A percentile compares a stretch with the other conserved stretches of the same genome.
Evolutionary conservation across 2,888 invertebrate species (phyloP).

Genomic region (Melinaea menophilus): DNA sequence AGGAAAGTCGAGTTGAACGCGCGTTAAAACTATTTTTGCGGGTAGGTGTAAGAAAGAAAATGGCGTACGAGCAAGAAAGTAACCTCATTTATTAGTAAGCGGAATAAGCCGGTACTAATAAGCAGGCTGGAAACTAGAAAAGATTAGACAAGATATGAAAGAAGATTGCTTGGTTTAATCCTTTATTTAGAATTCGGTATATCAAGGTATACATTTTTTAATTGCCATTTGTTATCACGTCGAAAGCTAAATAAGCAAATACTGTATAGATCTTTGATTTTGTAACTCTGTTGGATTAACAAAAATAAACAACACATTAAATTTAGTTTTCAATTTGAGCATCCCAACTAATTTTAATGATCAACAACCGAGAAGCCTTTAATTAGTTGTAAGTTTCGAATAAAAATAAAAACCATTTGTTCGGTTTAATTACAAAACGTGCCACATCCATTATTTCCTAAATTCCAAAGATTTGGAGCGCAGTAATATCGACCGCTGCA

Average conservation of each 20-base stretch:
- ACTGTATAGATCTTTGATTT: no score
- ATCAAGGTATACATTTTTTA: no score
- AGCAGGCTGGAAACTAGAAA: conserved; percentile 41
- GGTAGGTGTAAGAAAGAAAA: conserved; percentile 45
- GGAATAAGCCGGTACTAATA: conserved; percentile 48
- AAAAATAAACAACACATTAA: no score
- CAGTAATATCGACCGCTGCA: conserved; percentile 44
- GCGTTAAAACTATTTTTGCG: conserved; percentile 44
- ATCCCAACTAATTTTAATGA: not conserved
- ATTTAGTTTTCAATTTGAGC: not conserved
- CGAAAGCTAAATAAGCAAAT: no score
- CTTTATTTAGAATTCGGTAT: conserved; percentile 20
- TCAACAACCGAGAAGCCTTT: conserved; percentile 2
- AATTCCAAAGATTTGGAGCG: conserved; percentile 25
- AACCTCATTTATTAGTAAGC: conserved; percentile 49
- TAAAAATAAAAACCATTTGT: conserved; percentile 23
- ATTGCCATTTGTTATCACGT: no score
- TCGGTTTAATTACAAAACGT: conserved; percentile 36
- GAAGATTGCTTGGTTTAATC: conserved; percentile 28
- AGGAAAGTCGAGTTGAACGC: conserved; percentile 43
- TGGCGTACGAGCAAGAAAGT: conserved; percentile 30
- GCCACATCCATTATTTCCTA: conserved; percentile 33
- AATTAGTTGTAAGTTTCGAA: conserved; percentile 19
- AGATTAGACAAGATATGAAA: conserved; percentile 29
- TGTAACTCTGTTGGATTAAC: no score